phyloP scores from a whole-genome alignment of 2,797 vertebrate species.

The Jordanella pulchra region DNA sequence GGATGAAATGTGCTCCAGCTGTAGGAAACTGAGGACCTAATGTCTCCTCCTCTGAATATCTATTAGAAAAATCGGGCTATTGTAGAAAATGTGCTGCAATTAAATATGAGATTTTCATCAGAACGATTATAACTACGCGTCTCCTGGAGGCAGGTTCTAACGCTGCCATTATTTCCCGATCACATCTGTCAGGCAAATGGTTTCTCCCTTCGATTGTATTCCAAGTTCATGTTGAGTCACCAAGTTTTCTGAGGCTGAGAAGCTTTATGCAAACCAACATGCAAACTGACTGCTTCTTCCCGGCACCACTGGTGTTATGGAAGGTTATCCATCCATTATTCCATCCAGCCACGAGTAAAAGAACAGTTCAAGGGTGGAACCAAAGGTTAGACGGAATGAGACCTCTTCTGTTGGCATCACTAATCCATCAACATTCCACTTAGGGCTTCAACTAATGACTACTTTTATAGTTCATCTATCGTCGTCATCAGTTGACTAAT shows the following conservation, averaged over 20 bases:
- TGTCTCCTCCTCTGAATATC: slow-evolving; percentile 15
- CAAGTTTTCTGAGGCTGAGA: not conserved
- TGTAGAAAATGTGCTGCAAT: slow-evolving; percentile 36
- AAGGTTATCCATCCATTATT: too few relatives aligned
- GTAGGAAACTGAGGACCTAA: slow-evolving; percentile 4
- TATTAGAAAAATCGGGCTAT: slow-evolving; percentile 43
- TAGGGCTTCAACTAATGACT: too few relatives aligned
- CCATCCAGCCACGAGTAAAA: too few relatives aligned
- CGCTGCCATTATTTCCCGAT: not conserved
- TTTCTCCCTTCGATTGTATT: slow-evolving; percentile 8
- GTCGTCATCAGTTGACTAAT: too few relatives aligned
- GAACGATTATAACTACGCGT: not conserved
- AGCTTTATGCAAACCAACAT: not conserved
- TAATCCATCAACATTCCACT: too few relatives aligned
- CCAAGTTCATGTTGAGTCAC: not conserved
- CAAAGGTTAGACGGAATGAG: too few relatives aligned
- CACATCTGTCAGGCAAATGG: not conserved
- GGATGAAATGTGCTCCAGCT: slow-evolving; percentile 6
- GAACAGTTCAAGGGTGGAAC: too few relatives aligned
- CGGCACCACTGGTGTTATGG: too few relatives aligned
- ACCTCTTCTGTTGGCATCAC: too few relatives aligned
- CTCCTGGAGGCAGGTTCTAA: slow-evolving; percentile 1
- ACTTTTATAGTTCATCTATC: too few relatives aligned
- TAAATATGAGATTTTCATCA: slow-evolving; percentile 28
- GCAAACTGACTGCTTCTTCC: not conserved